A percentile compares a stretch with the other conserved stretches of the same genome.
Conservation (phyloP, 2,113 vertebrate genomes). For the Bos taurus region ARS-UCD2.0 NC_037328.1:48955001-48955500, state of each 20-base stretch:
- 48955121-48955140: background rate
- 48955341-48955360: background rate
- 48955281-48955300: background rate
- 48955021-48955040: background rate
- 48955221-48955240: background rate
- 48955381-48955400: background rate
- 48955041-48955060: background rate
- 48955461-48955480: background rate
- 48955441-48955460: background rate
- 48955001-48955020: background rate
- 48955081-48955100: background rate
- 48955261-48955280: background rate
- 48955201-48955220: background rate
- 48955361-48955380: background rate
- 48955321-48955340: background rate
- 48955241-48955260: fast-evolving
- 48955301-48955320: background rate
- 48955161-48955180: background rate
- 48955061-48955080: background rate
- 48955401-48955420: background rate
- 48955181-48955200: background rate
- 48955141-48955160: background rate
- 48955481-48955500: background rate
- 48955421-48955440: background rate
- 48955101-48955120: background rate